phyloP scores from a whole-genome alignment of 1,140 invertebrate species.

The Euborellia annulipes region DNA sequence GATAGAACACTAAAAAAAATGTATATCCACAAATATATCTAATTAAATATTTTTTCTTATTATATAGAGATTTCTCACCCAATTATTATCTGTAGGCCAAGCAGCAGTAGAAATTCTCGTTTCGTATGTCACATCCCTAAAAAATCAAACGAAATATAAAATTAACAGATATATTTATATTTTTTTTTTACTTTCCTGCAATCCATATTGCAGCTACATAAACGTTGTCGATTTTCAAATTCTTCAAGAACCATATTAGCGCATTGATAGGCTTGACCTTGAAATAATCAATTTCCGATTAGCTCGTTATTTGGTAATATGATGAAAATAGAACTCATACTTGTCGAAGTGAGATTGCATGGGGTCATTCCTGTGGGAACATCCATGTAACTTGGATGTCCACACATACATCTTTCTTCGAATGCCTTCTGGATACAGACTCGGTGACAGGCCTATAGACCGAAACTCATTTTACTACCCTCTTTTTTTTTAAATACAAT shows the following conservation, averaged over 20 bases:
- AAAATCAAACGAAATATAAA: too few species aligned
- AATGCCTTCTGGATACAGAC: slow-evolving; percentile 11
- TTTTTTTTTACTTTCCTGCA: slow-evolving; percentile 6
- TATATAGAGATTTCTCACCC: slow-evolving; percentile 9
- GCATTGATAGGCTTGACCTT: slow-evolving; percentile 6
- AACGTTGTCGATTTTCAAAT: slow-evolving; percentile 7
- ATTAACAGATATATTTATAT: too few species aligned
- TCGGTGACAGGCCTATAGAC: slow-evolving; percentile 10
- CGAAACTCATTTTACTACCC: too few species aligned
- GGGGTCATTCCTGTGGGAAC: slow-evolving; percentile 4
- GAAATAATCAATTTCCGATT: neutral
- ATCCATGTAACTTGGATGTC: slow-evolving; percentile 11
- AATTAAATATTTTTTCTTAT: too few species aligned
- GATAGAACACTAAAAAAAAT: too few species aligned
- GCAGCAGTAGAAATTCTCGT: slow-evolving; percentile 9
- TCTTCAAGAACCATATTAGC: slow-evolving; percentile 6
- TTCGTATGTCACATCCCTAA: slow-evolving; percentile 10
- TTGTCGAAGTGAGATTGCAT: slow-evolving; percentile 10
- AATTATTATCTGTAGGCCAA: slow-evolving; percentile 11
- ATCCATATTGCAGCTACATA: slow-evolving; percentile 12
- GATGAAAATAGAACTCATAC: slow-evolving; percentile 5
- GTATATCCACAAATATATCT: too few species aligned
- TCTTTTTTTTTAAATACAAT: too few species aligned
- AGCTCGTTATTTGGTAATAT: neutral
- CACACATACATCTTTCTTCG: slow-evolving; percentile 10